Conservation (phyloP, 2,797 vertebrate species). For the Holocentrus rufus region DNA sequence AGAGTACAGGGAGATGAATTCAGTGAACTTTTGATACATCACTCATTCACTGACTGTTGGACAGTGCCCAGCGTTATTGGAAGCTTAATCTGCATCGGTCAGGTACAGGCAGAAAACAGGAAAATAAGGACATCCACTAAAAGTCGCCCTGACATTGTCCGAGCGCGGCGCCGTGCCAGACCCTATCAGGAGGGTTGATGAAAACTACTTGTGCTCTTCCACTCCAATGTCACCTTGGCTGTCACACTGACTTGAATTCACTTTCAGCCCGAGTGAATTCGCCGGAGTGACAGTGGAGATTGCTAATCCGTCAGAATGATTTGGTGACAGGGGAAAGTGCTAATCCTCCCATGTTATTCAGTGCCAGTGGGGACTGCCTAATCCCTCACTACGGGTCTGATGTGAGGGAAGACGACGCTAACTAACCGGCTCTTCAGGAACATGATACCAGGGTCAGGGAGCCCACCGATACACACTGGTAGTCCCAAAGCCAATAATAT, state of each 20-base stretch:
- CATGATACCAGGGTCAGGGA: conserved; percentile 26
- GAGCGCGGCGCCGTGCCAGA: conserved; percentile 7
- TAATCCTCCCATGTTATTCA: conserved; percentile 76
- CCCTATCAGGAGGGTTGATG: conserved; percentile 14
- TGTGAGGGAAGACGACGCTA: conserved; percentile 52
- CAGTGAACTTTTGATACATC: no score
- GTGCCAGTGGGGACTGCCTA: conserved; percentile 60
- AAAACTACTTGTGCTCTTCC: conserved; percentile 36
- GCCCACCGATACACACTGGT: conserved; percentile 24
- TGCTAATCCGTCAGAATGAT: conserved; percentile 76
- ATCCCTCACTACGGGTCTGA: conserved; percentile 62
- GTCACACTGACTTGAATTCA: conserved; percentile 38
- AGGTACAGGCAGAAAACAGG: no score
- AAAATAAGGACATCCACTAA: conserved; percentile 4
- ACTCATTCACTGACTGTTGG: no score
- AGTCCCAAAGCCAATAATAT: conserved; percentile 52
- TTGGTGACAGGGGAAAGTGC: conserved; percentile 73
- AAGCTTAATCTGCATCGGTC: no score
- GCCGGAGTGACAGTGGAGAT: conserved; percentile 56
- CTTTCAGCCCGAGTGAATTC: conserved; percentile 52
- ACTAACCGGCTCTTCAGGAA: conserved; percentile 64
- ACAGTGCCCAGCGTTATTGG: no score
- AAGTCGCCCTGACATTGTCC: neutral
- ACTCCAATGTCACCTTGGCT: conserved; percentile 69
- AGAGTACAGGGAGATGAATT: no score